Conservation (phyloP, 2,113 vertebrate genomes). For the Corythaixoides concolor region DNA sequence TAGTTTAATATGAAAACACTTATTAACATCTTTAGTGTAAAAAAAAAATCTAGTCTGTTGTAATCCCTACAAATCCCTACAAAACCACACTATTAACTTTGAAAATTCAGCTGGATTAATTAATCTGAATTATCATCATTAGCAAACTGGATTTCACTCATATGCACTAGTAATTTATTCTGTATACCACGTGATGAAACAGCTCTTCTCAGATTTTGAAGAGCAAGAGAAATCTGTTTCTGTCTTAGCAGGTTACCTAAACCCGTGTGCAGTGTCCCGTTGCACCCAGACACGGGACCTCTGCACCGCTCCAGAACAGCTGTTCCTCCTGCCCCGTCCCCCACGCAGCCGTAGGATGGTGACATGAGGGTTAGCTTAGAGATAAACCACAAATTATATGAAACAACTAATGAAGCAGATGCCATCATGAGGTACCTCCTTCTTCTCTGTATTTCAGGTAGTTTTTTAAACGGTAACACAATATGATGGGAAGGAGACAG, state of each 20-base stretch:
- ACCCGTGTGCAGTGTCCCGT: not conserved
- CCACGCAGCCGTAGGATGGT: fast-evolving
- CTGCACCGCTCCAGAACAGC: not conserved
- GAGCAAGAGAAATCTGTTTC: not conserved
- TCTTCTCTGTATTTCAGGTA: not conserved
- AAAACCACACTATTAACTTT: not conserved
- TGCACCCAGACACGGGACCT: fast-evolving
- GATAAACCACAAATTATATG: no score
- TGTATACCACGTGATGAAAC: not conserved
- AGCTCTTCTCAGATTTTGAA: not conserved
- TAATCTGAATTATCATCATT: not conserved
- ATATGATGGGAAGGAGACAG: not conserved
- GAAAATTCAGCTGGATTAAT: not conserved
- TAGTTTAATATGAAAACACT: not conserved
- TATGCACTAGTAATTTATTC: not conserved
- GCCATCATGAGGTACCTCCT: no score
- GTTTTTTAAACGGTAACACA: fast-evolving
- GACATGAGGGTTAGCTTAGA: not conserved
- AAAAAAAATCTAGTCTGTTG: not conserved
- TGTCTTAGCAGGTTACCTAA: not conserved
- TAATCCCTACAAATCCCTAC: not conserved
- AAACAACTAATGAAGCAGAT: no score
- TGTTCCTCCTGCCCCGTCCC: fast-evolving
- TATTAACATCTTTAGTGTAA: not conserved
- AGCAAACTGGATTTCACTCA: not conserved